Evolutionary conservation across 2,797 vertebrate species (phyloP).

Genomic region (Anguilla megastoma): DNA sequence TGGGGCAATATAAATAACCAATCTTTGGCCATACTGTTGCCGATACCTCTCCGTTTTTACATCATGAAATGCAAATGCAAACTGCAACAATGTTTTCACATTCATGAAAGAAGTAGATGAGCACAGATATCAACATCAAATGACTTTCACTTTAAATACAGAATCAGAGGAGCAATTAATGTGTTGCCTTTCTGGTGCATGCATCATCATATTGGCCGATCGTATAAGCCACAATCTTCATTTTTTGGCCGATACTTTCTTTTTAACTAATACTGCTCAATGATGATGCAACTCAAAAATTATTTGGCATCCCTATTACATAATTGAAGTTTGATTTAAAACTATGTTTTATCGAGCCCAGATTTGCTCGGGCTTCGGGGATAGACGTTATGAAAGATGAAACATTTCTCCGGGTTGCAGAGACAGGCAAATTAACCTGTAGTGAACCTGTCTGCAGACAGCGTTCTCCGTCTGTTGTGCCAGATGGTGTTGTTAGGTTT

Average conservation of each 20-base stretch:
- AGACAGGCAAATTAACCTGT: conserved; percentile 37
- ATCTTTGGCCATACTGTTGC: too few species aligned
- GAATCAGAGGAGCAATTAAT: too few species aligned
- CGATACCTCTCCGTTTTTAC: too few species aligned
- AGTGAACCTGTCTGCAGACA: background rate
- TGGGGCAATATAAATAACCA: too few species aligned
- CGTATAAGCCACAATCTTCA: background rate
- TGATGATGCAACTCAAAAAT: background rate
- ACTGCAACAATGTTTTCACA: too few species aligned
- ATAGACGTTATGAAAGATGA: background rate
- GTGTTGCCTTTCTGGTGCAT: background rate
- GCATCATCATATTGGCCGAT: background rate
- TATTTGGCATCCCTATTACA: background rate
- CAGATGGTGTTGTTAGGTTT: conserved; percentile 19
- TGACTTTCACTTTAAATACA: too few species aligned
- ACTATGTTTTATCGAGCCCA: background rate
- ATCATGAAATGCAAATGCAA: too few species aligned
- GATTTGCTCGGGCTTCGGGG: background rate
- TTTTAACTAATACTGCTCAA: background rate
- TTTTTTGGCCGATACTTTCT: background rate
- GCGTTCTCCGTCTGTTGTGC: background rate
- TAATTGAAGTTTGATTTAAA: conserved; percentile 14
- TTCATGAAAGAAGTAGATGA: too few species aligned
- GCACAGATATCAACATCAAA: too few species aligned
- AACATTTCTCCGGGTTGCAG: background rate